Conservation (phyloP, 2,888 invertebrate genomes). For the Drosophila pseudotakahashii region DNA sequence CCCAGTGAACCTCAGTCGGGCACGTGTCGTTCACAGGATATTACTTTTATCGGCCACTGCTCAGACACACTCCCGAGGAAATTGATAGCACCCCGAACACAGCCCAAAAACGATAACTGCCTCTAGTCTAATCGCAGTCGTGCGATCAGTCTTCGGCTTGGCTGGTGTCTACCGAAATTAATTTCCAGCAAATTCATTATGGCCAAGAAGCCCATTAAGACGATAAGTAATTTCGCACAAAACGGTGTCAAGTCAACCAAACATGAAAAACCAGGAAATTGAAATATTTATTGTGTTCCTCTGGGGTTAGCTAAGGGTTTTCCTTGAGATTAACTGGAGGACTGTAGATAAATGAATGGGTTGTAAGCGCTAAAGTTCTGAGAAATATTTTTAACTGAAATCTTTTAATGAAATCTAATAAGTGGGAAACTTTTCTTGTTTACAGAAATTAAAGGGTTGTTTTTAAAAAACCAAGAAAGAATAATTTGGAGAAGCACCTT, state of each 20-base stretch:
- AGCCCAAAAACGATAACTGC: conserved; percentile 21
- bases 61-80: conserved; percentile 57
- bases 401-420: conserved; percentile 23
- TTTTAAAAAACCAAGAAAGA: background rate
- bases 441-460: background rate
- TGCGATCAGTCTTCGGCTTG: conserved; percentile 46
- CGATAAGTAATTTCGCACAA: conserved; percentile 69
- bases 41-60: conserved; percentile 74
- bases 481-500: background rate
- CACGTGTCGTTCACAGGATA: conserved; percentile 72
- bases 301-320: background rate
- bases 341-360: conserved; percentile 4
- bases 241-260: conserved; percentile 67
- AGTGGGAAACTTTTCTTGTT: background rate
- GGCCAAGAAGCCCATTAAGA: conserved; percentile 65
- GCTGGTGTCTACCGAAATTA: conserved; percentile 56
- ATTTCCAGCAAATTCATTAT: conserved; percentile 75
- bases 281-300: conserved; percentile 59
- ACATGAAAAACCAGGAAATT: conserved; percentile 62
- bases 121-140: conserved; percentile 41
- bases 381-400: background rate
- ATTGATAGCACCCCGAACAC: conserved; percentile 33
- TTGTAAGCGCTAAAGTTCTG: background rate
- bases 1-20: conserved; percentile 57
- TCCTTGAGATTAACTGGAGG: background rate